Evolutionary conservation across 2,113 vertebrate genomes (phyloP).

Genomic region (Holacanthus passer): DNA sequence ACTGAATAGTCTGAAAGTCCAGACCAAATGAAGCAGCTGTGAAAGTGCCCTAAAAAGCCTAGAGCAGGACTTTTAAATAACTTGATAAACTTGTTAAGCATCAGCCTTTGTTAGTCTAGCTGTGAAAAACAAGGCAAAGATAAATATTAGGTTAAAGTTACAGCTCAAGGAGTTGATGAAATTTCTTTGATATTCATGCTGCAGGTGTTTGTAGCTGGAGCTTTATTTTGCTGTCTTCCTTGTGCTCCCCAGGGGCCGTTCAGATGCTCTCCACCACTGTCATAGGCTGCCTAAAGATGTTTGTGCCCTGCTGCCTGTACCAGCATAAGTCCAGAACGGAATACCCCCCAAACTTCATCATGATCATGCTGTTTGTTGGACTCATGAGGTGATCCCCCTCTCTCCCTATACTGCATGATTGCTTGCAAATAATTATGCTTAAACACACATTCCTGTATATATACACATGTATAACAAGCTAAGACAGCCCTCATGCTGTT

Average conservation of each 20-base stretch:
- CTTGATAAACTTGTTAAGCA: background rate
- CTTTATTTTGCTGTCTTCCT: background rate
- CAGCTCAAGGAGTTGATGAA: background rate
- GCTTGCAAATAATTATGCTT: background rate
- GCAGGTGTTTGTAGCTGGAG: background rate
- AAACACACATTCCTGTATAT: background rate
- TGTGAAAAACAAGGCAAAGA: background rate
- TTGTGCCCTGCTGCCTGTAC: conserved; percentile 93
- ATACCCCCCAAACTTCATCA: conserved; percentile 94
- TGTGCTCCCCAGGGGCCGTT: conserved; percentile 86
- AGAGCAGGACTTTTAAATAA: too few species aligned
- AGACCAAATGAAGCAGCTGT: too few species aligned
- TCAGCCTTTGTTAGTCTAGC: background rate
- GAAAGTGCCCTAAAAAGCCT: too few species aligned
- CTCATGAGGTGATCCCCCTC: conserved; percentile 89
- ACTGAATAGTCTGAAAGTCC: too few species aligned
- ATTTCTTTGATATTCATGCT: background rate
- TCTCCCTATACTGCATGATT: background rate
- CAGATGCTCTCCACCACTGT: conserved; percentile 97
- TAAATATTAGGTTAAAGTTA: background rate
- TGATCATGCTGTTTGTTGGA: conserved; percentile 97
- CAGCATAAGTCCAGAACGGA: conserved; percentile 91
- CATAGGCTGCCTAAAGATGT: conserved; percentile 94
- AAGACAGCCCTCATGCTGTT: background rate
- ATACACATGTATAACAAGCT: background rate